Evolutionary conservation across 1,140 invertebrate genomes (phyloP).

Genomic region (Aporrectodea caliginosa): DNA sequence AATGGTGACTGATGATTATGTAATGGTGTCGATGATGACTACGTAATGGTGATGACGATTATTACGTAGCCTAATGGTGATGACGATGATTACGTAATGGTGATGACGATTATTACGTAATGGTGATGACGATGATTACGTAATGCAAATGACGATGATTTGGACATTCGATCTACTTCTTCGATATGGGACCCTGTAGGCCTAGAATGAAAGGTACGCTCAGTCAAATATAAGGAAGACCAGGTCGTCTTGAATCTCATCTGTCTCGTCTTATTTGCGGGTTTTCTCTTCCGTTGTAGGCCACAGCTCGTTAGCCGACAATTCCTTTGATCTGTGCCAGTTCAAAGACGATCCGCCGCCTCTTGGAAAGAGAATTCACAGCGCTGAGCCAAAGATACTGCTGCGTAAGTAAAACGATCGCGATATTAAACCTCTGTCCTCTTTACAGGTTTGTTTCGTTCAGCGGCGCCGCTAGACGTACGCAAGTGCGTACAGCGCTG

Average conservation of each 20-base stretch:
- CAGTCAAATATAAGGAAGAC: neutral
- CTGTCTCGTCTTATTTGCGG: neutral
- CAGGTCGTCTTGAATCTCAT: neutral
- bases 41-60: neutral
- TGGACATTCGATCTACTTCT: neutral
- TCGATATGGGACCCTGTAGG: neutral
- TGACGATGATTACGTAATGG: neutral
- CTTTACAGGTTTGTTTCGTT: too few relatives aligned
- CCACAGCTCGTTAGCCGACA: slow-evolving; percentile 3
- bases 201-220: neutral
- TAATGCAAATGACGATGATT: neutral
- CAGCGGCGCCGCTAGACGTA: too few relatives aligned
- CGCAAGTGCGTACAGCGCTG: too few relatives aligned
- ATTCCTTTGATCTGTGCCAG: slow-evolving; percentile 21
- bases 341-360: slow-evolving; percentile 23
- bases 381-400: slow-evolving; percentile 14
- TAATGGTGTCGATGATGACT: too few relatives aligned
- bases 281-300: neutral
- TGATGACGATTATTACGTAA: neutral
- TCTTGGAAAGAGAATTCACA: slow-evolving; percentile 14
- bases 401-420: slow-evolving; percentile 22
- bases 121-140: neutral
- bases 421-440: too few relatives aligned
- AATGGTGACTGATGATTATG: neutral
- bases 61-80: neutral